Evolutionary conservation across 2,113 vertebrate species (phyloP), one percentile per base, ranked within the genome.

Genomic region (Chrysemys picta): DNA sequence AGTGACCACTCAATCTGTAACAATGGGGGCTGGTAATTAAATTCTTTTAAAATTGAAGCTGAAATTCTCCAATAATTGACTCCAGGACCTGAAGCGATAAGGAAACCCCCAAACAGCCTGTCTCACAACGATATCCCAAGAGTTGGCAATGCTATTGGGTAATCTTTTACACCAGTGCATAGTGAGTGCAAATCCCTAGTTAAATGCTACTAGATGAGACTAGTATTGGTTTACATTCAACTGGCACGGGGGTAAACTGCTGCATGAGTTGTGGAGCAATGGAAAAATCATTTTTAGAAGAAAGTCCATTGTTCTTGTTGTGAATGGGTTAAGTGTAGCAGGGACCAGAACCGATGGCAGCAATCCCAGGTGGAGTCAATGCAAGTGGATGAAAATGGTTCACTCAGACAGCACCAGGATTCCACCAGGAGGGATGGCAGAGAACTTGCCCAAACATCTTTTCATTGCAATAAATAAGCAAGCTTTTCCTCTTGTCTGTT

Each of bases 331-430:
- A 72, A 38, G 17, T 69, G 12, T 16, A 47, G 13, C 38, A 59
- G 22, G 31, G 53, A 38, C 13, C n/a, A 57, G 8, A 83, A 57
- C 0, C 2, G 11, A 49, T 4, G 80, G 47, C 5, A 90, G 13
- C 22, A 79, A 0, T 7, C 25, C 42, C 65, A 91, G 53, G 14
- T 3, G 31, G 25, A 91, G 42, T 45, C 17, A 84, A n/a, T 29
- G 9, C 17, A 88, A 88, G 27, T 21, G 8, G 22, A 89, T 31
- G 14, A 12, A 79, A 45, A 31, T 84, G 42, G 59, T 45, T 5
- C 7, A 17, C 52, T 1, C 0, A 53, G 78, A 62, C 29, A 80
- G 25, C 5, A 56, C 16, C 8, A 3, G 6, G 8, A 21, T 24
- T 89, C 31, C 82, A 89, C 54, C 21, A 19, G 38, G 57, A 85